A percentile compares a stretch with the other conserved stretches of the same genome.
phyloP scores from a whole-genome alignment of 2,113 vertebrate species.

The Tragelaphus scriptus region DNA sequence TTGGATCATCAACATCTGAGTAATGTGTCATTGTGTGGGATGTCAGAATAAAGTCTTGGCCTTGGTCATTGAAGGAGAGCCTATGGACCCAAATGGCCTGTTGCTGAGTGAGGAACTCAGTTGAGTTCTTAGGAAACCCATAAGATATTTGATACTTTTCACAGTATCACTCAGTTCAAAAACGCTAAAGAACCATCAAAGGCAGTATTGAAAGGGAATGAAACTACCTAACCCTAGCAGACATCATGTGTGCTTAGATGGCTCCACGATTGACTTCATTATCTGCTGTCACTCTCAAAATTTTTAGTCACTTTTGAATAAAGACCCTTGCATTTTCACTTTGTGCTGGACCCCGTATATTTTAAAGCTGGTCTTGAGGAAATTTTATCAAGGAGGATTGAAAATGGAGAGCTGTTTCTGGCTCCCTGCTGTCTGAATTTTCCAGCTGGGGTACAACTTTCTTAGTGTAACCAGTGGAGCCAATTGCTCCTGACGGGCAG shows the following conservation, averaged over 20 bases:
- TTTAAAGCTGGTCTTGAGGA: neutral
- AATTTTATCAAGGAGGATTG: neutral
- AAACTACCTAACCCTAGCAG: neutral
- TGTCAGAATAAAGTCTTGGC: neutral
- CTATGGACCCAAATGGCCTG: neutral
- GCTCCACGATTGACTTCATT: accelerated
- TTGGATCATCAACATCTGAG: neutral
- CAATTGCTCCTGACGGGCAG: neutral
- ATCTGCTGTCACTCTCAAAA: neutral
- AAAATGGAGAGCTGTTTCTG: neutral
- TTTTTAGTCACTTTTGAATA: neutral
- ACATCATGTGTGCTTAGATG: neutral
- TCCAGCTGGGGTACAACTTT: neutral
- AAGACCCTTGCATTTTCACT: neutral
- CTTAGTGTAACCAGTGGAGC: no score
- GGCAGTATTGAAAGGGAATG: neutral
- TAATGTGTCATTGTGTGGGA: neutral
- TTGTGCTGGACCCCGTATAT: neutral
- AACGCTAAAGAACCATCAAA: neutral
- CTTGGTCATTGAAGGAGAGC: neutral
- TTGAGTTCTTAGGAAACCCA: neutral
- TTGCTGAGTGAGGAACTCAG: neutral
- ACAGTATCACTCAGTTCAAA: neutral
- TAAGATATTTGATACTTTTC: neutral
- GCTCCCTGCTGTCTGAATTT: neutral